Conservation (phyloP, 2,113 vertebrate genomes). For the Neotragus moschatus region DNA sequence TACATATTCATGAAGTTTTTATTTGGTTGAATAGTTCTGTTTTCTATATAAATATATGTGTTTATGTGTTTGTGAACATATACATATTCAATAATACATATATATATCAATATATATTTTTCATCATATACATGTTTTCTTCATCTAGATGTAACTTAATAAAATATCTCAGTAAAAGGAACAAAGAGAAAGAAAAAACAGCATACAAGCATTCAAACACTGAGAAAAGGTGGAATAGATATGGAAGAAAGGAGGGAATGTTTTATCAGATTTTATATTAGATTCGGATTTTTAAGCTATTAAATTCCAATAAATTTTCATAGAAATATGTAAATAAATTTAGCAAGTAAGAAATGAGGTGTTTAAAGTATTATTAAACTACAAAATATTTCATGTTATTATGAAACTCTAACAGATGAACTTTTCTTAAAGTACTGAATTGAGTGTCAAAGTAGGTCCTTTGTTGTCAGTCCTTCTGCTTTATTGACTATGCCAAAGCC, state of each 20-base stretch:
- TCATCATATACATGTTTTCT: background rate
- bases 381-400: background rate
- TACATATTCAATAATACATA: background rate
- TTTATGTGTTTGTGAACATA: background rate
- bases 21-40: background rate
- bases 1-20: background rate
- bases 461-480: background rate
- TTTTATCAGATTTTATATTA: background rate
- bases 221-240: background rate
- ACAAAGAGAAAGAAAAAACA: background rate
- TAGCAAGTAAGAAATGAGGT: background rate
- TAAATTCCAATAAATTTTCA: background rate
- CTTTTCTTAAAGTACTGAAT: background rate
- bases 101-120: background rate
- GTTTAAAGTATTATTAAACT: background rate
- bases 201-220: background rate
- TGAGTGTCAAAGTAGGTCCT: background rate
- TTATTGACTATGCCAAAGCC: background rate
- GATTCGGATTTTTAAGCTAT: background rate
- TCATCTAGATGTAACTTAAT: background rate
- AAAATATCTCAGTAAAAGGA: background rate
- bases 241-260: background rate
- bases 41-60: background rate
- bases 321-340: background rate
- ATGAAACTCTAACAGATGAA: background rate